Evolutionary conservation across 2,888 invertebrate species (phyloP).

Genomic region (Hypolimnas misippus): DNA sequence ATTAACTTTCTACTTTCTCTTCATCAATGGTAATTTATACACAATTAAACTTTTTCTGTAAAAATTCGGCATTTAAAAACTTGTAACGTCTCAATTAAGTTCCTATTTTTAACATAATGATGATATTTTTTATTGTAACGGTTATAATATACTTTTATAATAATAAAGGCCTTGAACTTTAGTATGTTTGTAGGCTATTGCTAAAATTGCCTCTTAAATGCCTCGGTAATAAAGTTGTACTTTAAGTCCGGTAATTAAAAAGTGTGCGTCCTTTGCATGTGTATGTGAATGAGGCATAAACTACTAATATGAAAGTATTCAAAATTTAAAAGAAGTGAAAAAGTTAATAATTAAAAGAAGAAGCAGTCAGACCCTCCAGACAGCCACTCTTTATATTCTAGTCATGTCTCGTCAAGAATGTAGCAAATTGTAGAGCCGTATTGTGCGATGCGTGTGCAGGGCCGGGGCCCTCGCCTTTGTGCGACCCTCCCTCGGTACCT

Average conservation of each 20-base stretch:
- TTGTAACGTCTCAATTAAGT: conserved; percentile 12
- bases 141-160: background rate
- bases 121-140: background rate
- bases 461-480: conserved; percentile 31
- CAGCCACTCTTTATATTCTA: conserved; percentile 18
- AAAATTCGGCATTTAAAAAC: conserved; percentile 12
- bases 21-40: conserved; percentile 56
- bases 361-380: conserved; percentile 7
- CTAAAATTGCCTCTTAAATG: too few relatives aligned
- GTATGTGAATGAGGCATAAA: too few relatives aligned
- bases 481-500: conserved; percentile 25
- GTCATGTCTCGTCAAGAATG: conserved; percentile 32
- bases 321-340: background rate
- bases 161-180: background rate
- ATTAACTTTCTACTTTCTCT: conserved; percentile 66
- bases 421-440: conserved; percentile 33
- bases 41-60: conserved; percentile 14
- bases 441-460: conserved; percentile 19
- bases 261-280: too few relatives aligned
- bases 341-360: conserved; percentile 18
- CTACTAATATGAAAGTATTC: too few relatives aligned
- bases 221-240: too few relatives aligned
- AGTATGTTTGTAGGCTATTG: background rate
- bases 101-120: background rate
- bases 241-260: background rate